Base-by-base conservation (phyloP, 1,140 invertebrate species). In the Trichogramma pretiosum region DNA sequence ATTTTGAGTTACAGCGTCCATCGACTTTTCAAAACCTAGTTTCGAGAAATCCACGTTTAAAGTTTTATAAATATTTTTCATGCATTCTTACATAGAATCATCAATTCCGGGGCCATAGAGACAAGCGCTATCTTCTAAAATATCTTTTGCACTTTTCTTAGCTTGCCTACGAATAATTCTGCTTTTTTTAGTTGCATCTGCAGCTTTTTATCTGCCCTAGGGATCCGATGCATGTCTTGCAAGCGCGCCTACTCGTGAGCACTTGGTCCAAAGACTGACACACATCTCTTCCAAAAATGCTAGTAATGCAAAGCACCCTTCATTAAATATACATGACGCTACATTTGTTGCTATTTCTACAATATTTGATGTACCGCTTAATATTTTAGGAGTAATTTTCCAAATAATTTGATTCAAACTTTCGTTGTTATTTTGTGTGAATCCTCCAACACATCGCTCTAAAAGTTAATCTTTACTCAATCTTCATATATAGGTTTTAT, bases 401-500 rank as follows among this genome's bases (percentile, higher is more conserved):
- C 56, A 56, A 40, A 58, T 48, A 2, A 58, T 30, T 32, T 46
- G 39, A 33, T 57, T 60, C n/a, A 53, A 51, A 37, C 40, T 49
- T 36, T 60, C 53, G 21, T 60, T 60, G 23, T 34, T 46, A 32
- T 51, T 51, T 44, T 48, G 46, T 1, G 48, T 56, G 7, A 37
- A 44, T 16, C 40, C 52, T 14, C 53, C 48, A 26, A 59, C 26
- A 22, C 51, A 59, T 21, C 54, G 48, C 3, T 11, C 35, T 26
- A 60, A 32, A 3, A 59, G 33, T 17, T 51, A 41, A 14, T 55
- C 48, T 32, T 35, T 39, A 19, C 28, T 44, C 9, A 60, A 13
- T 56, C 52, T 48, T 54, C 48, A 34, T 55, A 59, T 32, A 59
- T 51, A 11, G 57, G 57, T 30, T 55, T 56, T 17, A 52, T 43